Evolutionary conservation across 2,113 vertebrate species (phyloP), one percentile per base, ranked within the genome.

Genomic region (Bucco capensis): DNA sequence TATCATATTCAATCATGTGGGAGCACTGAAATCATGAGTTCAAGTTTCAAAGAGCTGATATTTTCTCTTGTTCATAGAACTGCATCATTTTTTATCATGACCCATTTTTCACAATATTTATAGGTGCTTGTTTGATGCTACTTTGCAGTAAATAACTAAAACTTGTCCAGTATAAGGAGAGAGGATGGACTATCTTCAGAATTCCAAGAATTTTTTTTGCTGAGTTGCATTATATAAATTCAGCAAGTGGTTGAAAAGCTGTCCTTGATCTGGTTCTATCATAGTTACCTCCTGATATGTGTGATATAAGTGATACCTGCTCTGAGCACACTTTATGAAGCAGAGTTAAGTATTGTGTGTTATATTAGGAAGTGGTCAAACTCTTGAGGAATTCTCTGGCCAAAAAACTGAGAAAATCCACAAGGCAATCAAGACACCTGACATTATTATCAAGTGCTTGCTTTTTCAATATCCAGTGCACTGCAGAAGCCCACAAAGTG

Each of bases 301-400:
- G 5, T 44, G n/a, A 69, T 28, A 72, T 49, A 27, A 27, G 50
- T 23, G 53, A 61, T 50, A 79, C 13, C 19, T 53, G 9, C 11
- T 66, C n/a, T 53, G 31, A 82, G 61, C 8, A 85, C 4, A 9
- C 6, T 62, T 80, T 47, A 47, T 60, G 49, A 74, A 77, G 31
- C 42, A 65, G 30, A 57, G 5, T 33, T 62, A 12, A 31, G 35
- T 76, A 50, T 56, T 54, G 17, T 25, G 2, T 31, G 2, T 23
- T 64, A 1, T 47, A 44, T 51, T 14, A 61, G 24, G 19, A 75
- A 82, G 5, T 0, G 0, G 5, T 40, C 28, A 76, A 70, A 65
- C 12, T 67, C 28, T 42, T 7, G 2, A 91, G 9, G 6, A 92
- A 70, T 50, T 76, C 10, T 17, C 12, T 60, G 13, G 23, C 17